Base-by-base conservation (phyloP, 2,797 vertebrate genomes). In the Spinus olivaceus region DNA sequence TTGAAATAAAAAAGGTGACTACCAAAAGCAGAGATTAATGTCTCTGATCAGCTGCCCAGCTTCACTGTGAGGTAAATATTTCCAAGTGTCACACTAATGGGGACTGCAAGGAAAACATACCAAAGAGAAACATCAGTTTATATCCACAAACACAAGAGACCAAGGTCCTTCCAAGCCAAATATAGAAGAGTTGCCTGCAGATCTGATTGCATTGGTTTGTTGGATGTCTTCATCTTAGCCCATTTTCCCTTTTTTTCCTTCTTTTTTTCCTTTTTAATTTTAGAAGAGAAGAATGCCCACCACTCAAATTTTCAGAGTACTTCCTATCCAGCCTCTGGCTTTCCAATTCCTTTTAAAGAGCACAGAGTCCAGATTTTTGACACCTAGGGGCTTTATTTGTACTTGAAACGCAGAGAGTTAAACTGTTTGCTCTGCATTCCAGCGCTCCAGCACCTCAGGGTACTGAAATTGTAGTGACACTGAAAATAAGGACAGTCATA, bases 1-100 rank as follows among this genome's bases (percentile, higher is more conserved):
- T 93, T 97, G 94, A 95, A 97, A 97, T 97, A 96, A 92, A 96
- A 96, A 98, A 96, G 76, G 86, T 97, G 92, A 74, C 92, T 91
- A 96, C 93, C 86, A 88, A 96, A 97, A 96, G 82, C 60, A 81
- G 90, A 96, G 93, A 96, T 94, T 95, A 95, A 94, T 94, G 91
- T 73, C 85, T 91, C 47, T 56, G 69, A 88, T 95, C 89, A 90
- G 77, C 81, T 93, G 81, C 81, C 89, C 79, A 46, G 37, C 85
- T 92, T 85, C 37, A 53, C 91, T 80, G 23, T 20, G 70, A 82
- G 60, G 57, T 81, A 81, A 85, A 83, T 70, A 44, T 65, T 63
- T 88, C 54, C 13, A 47, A 92, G 74, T 65, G 57, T 53, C 84
- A 49, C 81, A 44, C 39, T 66, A 63, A 74, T 57, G 76, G 69